These are phyloP conservation scores for Acridotheres tristis DNA, from an alignment of 2,797 vertebrate species.

Conservation along the genomic window DNA sequence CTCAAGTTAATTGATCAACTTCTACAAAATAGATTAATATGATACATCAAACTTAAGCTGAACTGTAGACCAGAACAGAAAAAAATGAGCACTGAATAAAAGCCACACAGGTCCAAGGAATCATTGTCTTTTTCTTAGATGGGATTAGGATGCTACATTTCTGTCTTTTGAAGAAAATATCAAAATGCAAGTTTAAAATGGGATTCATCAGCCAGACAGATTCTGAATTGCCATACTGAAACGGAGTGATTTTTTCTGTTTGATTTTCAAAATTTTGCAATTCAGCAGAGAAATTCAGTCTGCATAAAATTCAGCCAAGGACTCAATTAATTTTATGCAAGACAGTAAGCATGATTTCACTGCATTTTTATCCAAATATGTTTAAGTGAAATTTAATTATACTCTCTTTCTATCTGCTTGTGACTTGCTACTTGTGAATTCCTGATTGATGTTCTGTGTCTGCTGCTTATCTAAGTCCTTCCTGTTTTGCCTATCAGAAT, in stretches of 20 bases:
- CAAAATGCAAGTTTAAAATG: not conserved
- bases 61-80: slow-evolving; percentile 54
- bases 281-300: not conserved
- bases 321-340: not conserved
- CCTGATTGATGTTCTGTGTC: not conserved
- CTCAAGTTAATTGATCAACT: slow-evolving; percentile 77
- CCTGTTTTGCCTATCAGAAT: not conserved
- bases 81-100: slow-evolving; percentile 30
- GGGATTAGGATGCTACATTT: not conserved
- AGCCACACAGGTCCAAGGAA: not conserved
- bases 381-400: not conserved
- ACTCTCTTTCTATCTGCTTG: not conserved
- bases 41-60: slow-evolving; percentile 66
- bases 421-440: not conserved
- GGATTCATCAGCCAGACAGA: not conserved
- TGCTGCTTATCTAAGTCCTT: not conserved
- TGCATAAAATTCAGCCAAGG: not conserved
- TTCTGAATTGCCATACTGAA: not conserved
- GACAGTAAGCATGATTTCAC: not conserved
- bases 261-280: not conserved
- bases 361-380: not conserved
- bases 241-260: not conserved
- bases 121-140: not conserved
- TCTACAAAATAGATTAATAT: slow-evolving; percentile 70
- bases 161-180: not conserved